Evolutionary conservation across 37 sponge, comb jelly and placozoan genomes (phyloP), one percentile per base, ranked within the genome.

Genomic region (Haliclona indistincta): DNA sequence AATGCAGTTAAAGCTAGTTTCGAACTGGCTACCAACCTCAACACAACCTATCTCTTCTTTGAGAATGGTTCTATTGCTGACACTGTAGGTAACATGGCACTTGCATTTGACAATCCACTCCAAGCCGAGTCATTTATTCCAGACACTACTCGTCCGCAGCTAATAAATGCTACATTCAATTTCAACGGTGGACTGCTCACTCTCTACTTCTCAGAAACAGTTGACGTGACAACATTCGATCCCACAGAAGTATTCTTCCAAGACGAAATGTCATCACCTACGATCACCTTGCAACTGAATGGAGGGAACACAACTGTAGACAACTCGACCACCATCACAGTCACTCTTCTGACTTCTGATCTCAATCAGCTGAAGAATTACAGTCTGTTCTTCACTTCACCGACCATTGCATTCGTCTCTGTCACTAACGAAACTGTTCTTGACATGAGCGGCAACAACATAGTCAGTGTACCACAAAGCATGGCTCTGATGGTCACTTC

Each of bases 391-490:
- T 87, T 83, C 66, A 80, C 61, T 23, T 54, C 36, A 13, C 25
- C 23, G 6, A 33, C 42, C 6, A 30, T 64, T n/a, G 69, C 81
- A 15, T 84, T 72, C 42, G 70, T 73, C 1, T 84, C 88, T 32
- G 30, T 87, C 49, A 56, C 70, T 23, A 78, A 77, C 49, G 30
- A 43, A 10, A 78, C 84, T 29, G 71, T 93, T 23, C 41, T 36
- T 17, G 96, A 95, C 44, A 95, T 88, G 92, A 95, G 71, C 78
- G 89, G 83, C 17, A 95, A 95, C 71, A 39, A 41, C 2, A 38
- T 91, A 15, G 44, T 17, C 43, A 41, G 71, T 4, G 63, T 71
- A 43, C 39, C 81, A n/a, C 2, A 52, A 4, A 30, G 38, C 15
- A 37, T 2, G 8, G 78, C 84, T 7, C 54, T 80, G 4, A 63